These are phyloP conservation scores for Episyrphus balteatus DNA, from an alignment of 1,140 invertebrate species.

Conservation along the genomic window DNA sequence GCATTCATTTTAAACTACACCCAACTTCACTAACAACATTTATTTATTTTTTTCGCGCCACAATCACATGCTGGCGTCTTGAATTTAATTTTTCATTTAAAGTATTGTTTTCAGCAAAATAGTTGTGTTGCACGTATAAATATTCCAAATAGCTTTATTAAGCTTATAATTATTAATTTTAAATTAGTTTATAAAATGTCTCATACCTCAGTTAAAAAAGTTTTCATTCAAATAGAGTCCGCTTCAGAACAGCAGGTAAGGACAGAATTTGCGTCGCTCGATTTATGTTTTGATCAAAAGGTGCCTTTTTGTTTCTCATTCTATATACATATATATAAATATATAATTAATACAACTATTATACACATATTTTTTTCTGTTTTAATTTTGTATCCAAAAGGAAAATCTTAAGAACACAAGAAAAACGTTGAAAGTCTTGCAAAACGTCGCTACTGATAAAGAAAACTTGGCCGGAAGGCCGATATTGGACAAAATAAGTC, in stretches of 20 bases:
- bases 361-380: not conserved
- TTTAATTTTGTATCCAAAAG: slow-evolving; percentile 14
- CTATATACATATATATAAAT: slow-evolving; percentile 6
- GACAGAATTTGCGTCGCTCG: not conserved
- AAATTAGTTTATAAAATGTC: slow-evolving; percentile 15
- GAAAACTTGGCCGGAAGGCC: slow-evolving; percentile 46
- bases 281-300: not conserved
- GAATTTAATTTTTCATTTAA: no score
- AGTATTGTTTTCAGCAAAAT: no score
- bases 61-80: no score
- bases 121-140: no score
- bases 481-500: slow-evolving; percentile 27
- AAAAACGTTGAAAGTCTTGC: slow-evolving; percentile 46
- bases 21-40: no score
- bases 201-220: slow-evolving; percentile 27
- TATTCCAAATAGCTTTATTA: no score
- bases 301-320: not conserved
- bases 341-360: not conserved
- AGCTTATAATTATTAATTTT: no score
- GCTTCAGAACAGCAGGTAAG: slow-evolving; percentile 37
- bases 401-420: slow-evolving; percentile 40
- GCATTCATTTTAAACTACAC: no score
- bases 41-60: no score
- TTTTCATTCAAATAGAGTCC: slow-evolving; percentile 38
- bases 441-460: slow-evolving; percentile 46